Evolutionary conservation across 1,140 invertebrate species (phyloP), one percentile per base, ranked within the genome.

Genomic region (Paracyclopina nana): DNA sequence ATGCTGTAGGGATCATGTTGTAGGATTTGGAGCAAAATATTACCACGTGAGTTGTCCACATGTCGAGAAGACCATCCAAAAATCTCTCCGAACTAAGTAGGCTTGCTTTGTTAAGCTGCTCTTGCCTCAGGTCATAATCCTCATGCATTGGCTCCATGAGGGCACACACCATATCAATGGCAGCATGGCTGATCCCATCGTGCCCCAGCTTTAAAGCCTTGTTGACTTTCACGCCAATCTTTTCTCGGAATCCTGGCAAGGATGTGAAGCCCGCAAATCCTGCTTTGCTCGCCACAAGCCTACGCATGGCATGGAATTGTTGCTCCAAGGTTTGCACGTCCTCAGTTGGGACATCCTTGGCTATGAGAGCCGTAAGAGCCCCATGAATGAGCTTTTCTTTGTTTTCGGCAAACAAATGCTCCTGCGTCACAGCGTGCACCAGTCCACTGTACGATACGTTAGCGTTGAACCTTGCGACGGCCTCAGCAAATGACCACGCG

Each of bases 81-180:
- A 99, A 99, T 50, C 79, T 76, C 60, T 80, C 78, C 4, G 82
- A 88, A 53, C 88, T 87, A 11, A 99, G 69, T 54, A 99, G 72
- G 52, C 86, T 91, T 54, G 82, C 81, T 71, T 99, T 99, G 64
- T 98, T 99, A 25, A 94, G 66, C 65, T 99, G 95, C 62, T 99
- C 94, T 66, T 95, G 88, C 57, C 87, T 73, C 25, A 99, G 59
- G 59, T 79, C 77, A 63, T 88, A 92, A 63, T 96, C 85, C 57
- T 86, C 79, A 65, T 98, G 92, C 83, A 98, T 96, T 1, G 94
- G 94, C 67, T 96, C 90, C 84, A 98, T 92, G 9, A 99, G 70
- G 25, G 92, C 86, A 68, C 87, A 92, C 45, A 98, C 75, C 69
- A 94, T 91, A 67, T 99, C 94, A 53, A 98, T 76, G 9, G 88